These are phyloP conservation scores for Lordiphosa andalusiaca DNA, from an alignment of 2,888 invertebrate species.

Conservation along the genomic window DNA sequence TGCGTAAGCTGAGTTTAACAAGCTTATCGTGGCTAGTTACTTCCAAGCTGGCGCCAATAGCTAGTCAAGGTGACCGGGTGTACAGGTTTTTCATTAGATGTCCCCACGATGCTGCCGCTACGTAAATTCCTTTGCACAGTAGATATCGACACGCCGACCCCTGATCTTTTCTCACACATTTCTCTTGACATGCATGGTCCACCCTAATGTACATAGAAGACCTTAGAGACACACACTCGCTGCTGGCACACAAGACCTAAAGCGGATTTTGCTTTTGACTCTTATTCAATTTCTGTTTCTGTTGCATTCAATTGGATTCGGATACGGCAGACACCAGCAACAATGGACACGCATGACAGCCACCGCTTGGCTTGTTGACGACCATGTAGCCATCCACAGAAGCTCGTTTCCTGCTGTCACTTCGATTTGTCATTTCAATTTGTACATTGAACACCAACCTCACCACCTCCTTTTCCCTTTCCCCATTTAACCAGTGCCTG, in stretches of 20 bases:
- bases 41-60: no score
- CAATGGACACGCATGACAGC: constrained; percentile 24
- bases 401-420: constrained; percentile 33
- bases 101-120: no score
- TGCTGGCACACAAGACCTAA: constrained; percentile 35
- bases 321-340: constrained; percentile 11
- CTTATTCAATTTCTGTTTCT: constrained; percentile 65
- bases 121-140: no score
- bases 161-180: no score
- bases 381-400: constrained; percentile 5
- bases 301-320: constrained; percentile 72
- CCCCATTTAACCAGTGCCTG: neutral
- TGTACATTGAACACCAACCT: constrained; percentile 31
- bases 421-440: constrained; percentile 61
- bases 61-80: no score
- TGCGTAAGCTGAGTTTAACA: no score
- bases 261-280: constrained; percentile 70
- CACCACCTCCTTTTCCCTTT: neutral
- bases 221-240: constrained; percentile 7
- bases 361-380: constrained; percentile 8
- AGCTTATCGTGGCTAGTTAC: no score
- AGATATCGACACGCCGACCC: no score
- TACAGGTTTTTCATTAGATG: no score
- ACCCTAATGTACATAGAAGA: neutral
- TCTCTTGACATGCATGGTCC: no score